Percentiles rank a stretch among this genome's conserved stretches.
Conservation (phyloP, 2,797 vertebrate species). For the Cyprinella venusta region DNA sequence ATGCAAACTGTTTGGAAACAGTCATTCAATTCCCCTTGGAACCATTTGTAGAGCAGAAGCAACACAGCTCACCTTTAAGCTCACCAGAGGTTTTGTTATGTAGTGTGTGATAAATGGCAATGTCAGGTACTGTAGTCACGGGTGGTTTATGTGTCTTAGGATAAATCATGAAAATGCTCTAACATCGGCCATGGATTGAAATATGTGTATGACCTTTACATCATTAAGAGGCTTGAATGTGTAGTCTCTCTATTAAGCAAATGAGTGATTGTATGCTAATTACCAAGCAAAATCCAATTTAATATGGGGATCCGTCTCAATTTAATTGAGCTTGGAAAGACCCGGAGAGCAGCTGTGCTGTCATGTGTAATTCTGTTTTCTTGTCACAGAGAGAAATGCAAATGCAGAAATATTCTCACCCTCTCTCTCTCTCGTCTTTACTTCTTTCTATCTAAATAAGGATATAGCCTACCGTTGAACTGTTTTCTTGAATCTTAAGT, state of each 20-base stretch:
- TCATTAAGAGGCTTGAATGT: conserved; percentile 21
- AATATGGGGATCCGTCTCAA: conserved; percentile 38
- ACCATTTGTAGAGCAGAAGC: conserved; percentile 10
- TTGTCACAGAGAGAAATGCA: conserved; percentile 19
- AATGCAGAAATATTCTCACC: conserved; percentile 19
- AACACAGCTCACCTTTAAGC: conserved; percentile 38
- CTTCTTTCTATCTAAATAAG: background rate
- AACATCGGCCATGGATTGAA: background rate
- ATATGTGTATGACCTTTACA: conserved; percentile 23
- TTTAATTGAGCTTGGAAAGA: conserved; percentile 39
- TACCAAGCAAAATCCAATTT: conserved; percentile 69
- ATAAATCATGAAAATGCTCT: conserved; percentile 1
- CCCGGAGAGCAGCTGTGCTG: conserved; percentile 26
- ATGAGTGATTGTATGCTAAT: conserved; percentile 64
- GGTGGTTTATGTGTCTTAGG: conserved; percentile 12
- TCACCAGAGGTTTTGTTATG: conserved; percentile 25
- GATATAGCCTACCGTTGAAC: background rate
- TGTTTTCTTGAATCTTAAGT: background rate
- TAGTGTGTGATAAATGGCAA: conserved; percentile 4
- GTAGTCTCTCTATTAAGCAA: conserved; percentile 53
- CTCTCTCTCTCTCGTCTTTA: background rate
- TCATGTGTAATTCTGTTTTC: conserved; percentile 34
- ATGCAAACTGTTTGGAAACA: background rate
- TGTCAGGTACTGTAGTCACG: background rate
- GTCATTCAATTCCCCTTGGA: conserved; percentile 14